Conservation (phyloP, 2,113 vertebrate species). For the Oncorhynchus gorbuscha region DNA sequence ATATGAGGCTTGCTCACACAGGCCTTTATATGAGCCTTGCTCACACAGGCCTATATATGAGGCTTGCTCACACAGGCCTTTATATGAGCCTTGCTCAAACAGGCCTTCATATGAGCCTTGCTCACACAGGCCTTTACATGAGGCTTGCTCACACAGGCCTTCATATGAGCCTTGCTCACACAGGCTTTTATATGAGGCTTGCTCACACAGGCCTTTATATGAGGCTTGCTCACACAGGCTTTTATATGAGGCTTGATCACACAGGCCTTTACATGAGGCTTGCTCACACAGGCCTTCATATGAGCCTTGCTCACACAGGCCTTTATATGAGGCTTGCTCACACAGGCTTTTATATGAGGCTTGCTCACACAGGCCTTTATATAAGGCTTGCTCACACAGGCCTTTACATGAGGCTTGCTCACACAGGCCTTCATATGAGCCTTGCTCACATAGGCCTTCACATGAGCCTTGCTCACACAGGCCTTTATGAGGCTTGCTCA, state of each 20-base stretch:
- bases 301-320: constrained; percentile 28
- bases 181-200: constrained; percentile 56
- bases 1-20: constrained; percentile 71
- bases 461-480: no score
- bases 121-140: constrained; percentile 68
- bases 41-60: constrained; percentile 61
- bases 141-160: constrained; percentile 66
- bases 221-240: constrained; percentile 64
- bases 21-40: constrained; percentile 61
- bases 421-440: constrained; percentile 56
- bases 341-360: constrained; percentile 62
- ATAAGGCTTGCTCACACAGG: constrained; percentile 69
- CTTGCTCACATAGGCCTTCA: constrained; percentile 59
- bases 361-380: constrained; percentile 60
- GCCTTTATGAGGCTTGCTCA: constrained; percentile 75
- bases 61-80: constrained; percentile 65
- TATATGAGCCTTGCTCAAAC: constrained; percentile 71
- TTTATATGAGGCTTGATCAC: constrained; percentile 71
- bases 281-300: constrained; percentile 52
- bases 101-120: constrained; percentile 58
- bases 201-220: constrained; percentile 67
- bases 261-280: constrained; percentile 55
- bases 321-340: constrained; percentile 69
- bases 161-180: constrained; percentile 73
- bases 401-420: constrained; percentile 70